Conservation (phyloP, 2,113 vertebrate species). For the Phalacrocorax brasilianus region DNA sequence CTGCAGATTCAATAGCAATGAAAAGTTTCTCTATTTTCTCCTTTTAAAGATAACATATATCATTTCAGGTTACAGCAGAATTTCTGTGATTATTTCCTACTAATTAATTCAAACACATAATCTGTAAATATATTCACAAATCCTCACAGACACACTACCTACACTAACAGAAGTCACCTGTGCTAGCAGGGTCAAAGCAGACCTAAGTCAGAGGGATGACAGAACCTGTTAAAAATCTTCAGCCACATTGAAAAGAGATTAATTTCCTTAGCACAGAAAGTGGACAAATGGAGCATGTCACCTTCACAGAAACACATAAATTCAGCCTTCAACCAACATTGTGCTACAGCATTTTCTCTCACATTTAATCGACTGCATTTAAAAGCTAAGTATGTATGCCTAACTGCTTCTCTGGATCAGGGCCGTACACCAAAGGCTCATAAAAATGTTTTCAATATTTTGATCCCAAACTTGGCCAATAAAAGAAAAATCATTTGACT, state of each 20-base stretch:
- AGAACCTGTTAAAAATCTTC: neutral
- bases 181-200: neutral
- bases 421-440: neutral
- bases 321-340: neutral
- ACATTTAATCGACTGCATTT: neutral
- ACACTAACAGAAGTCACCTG: neutral
- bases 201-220: neutral
- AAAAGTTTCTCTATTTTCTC: neutral
- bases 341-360: neutral
- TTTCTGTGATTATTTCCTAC: neutral
- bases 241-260: neutral
- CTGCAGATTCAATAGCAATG: neutral
- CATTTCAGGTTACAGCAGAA: neutral
- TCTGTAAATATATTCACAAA: neutral
- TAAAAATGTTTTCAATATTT: neutral
- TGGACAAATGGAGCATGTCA: neutral
- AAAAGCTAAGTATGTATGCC: neutral
- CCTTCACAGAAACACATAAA: neutral
- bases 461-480: neutral
- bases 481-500: neutral
- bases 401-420: neutral
- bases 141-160: neutral
- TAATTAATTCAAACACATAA: neutral
- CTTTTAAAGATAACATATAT: neutral
- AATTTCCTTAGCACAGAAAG: neutral